Evolutionary conservation across 2,797 vertebrate species (phyloP).

Genomic region (Botia almorhae): DNA sequence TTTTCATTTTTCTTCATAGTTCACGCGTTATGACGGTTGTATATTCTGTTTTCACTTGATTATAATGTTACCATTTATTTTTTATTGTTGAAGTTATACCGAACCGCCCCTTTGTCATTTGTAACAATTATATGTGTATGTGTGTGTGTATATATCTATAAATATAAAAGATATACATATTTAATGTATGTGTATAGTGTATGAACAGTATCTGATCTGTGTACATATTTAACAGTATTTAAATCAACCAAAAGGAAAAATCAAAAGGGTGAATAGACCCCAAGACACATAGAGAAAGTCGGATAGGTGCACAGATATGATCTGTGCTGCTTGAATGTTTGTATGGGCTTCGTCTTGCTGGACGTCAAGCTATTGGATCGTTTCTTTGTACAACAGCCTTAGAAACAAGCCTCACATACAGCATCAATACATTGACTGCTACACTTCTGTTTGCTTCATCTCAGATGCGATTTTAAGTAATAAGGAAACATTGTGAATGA

Average conservation of each 20-base stretch:
- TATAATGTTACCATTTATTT: conserved; percentile 66
- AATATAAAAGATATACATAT: conserved; percentile 69
- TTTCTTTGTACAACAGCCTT: conserved; percentile 19
- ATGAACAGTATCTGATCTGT: conserved; percentile 68
- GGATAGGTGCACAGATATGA: neutral
- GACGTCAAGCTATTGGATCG: neutral
- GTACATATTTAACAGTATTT: conserved; percentile 74
- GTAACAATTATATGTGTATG: conserved; percentile 47
- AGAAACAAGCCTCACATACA: conserved; percentile 11
- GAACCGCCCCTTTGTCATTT: conserved; percentile 62
- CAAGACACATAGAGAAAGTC: conserved; percentile 47
- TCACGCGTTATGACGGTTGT: conserved; percentile 55
- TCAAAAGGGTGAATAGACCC: conserved; percentile 59
- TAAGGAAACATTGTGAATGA: conserved; percentile 23
- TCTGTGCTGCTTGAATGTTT: conserved; percentile 7
- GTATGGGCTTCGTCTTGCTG: conserved; percentile 19
- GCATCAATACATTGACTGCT: neutral
- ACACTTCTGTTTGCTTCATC: neutral
- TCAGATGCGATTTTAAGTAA: conserved; percentile 8
- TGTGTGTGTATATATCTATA: conserved; percentile 53
- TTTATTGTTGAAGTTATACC: conserved; percentile 52
- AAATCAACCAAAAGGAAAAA: conserved; percentile 71
- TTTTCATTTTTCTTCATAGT: conserved; percentile 27
- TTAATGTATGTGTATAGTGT: conserved; percentile 72
- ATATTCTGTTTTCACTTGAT: conserved; percentile 62